Percentiles rank a stretch among this genome's conserved stretches.
Evolutionary conservation across 1,140 invertebrate species (phyloP).

Genomic region (Drusus annulatus): DNA sequence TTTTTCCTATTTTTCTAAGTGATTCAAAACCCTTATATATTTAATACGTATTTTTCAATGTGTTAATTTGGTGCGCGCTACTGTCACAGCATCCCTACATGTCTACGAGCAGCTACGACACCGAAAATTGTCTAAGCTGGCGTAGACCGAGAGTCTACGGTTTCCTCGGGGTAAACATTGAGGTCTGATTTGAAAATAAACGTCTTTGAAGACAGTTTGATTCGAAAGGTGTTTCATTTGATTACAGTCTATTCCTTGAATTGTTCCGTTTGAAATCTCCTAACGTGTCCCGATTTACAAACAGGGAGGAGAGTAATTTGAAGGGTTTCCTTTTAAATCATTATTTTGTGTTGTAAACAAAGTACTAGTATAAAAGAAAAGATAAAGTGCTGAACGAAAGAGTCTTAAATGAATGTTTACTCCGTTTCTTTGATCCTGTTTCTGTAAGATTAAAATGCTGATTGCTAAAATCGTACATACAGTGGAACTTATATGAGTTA

Average conservation of each 20-base stretch:
- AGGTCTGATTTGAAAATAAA: conserved; percentile 30
- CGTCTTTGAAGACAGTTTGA: conserved; percentile 20
- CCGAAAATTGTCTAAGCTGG: conserved; percentile 14
- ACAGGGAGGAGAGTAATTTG: background rate
- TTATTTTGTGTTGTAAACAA: conserved; percentile 8
- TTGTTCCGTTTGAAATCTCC: background rate
- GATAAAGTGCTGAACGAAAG: too few relatives aligned
- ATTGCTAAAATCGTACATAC: too few relatives aligned
- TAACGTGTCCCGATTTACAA: background rate
- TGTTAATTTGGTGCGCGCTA: too few relatives aligned
- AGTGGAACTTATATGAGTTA: too few relatives aligned
- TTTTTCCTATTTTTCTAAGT: too few relatives aligned
- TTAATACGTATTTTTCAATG: too few relatives aligned
- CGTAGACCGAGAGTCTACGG: conserved; percentile 16
- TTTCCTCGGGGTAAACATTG: conserved; percentile 9
- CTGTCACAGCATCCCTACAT: too few relatives aligned
- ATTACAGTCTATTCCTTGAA: conserved; percentile 1
- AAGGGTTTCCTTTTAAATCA: background rate
- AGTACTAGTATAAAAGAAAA: background rate
- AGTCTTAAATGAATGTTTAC: too few relatives aligned
- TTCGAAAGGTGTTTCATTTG: conserved; percentile 34
- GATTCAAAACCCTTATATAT: too few relatives aligned
- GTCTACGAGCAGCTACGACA: background rate
- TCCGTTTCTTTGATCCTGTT: too few relatives aligned
- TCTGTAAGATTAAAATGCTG: too few relatives aligned